These are phyloP conservation scores for Mesoclemmys tuberculata DNA, from an alignment of 2,113 vertebrate species.

Conservation along the genomic window DNA sequence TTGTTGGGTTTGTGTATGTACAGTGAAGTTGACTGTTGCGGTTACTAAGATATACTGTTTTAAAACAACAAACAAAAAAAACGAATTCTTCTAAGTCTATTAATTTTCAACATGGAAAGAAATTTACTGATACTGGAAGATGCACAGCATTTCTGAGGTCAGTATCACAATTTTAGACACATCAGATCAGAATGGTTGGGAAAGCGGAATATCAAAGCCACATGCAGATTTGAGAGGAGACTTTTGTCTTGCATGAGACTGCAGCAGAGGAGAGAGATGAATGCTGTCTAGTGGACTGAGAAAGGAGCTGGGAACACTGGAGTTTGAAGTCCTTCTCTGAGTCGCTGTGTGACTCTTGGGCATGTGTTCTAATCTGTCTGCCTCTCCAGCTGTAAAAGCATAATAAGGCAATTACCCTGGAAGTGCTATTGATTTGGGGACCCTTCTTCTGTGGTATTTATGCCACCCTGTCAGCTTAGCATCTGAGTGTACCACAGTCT, in stretches of 20 bases:
- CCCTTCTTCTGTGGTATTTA: neutral
- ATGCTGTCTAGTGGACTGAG: neutral
- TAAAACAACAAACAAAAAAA: no score
- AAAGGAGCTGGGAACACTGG: neutral
- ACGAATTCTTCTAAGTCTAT: neutral
- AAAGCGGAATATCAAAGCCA: neutral
- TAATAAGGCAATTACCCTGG: neutral
- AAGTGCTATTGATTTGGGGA: neutral
- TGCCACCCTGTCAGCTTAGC: neutral
- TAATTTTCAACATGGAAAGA: neutral
- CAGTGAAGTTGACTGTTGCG: neutral
- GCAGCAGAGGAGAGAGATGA: neutral
- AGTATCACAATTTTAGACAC: neutral
- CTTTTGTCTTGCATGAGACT: neutral
- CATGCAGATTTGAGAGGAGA: neutral
- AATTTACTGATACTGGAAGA: neutral
- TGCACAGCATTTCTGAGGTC: constrained; percentile 1
- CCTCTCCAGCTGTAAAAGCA: neutral
- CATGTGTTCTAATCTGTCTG: neutral
- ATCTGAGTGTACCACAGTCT: rapidly evolving
- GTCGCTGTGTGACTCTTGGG: neutral
- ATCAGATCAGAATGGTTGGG: neutral
- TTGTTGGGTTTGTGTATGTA: neutral
- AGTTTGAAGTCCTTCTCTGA: neutral
- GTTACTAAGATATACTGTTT: neutral